Percentiles rank a stretch among this genome's conserved stretches.
Evolutionary conservation across 2,113 vertebrate species (phyloP).

Genomic region (Tachysurus fulvidraco): DNA sequence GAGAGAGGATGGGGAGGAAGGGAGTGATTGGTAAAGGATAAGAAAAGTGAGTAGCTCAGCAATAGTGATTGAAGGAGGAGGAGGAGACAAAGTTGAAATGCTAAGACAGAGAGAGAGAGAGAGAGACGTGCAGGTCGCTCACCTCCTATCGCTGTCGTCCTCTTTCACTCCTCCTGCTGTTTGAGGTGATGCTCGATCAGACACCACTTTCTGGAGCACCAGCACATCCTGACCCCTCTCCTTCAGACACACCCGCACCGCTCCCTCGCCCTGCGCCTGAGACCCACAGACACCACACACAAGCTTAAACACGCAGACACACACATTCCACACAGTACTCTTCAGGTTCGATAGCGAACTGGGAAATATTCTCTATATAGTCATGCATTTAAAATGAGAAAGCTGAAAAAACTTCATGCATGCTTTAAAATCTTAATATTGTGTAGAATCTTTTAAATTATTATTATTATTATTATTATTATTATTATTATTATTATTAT

Average conservation of each 20-base stretch:
- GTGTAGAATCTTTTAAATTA: no score
- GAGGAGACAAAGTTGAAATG: neutral
- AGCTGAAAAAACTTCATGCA: neutral
- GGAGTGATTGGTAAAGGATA: slow-evolving; percentile 17
- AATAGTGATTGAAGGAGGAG: slow-evolving; percentile 22
- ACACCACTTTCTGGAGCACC: slow-evolving; percentile 87
- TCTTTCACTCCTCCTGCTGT: slow-evolving; percentile 71
- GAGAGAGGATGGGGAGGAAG: slow-evolving; percentile 3
- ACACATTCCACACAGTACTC: neutral
- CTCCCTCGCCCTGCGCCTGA: slow-evolving; percentile 75
- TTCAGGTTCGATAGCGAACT: neutral
- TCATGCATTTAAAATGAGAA: no score
- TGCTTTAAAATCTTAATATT: neutral
- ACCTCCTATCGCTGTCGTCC: slow-evolving; percentile 75
- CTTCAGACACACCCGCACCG: slow-evolving; percentile 79
- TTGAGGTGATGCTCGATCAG: slow-evolving; percentile 81
- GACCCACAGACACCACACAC: neutral
- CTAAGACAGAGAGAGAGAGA: neutral
- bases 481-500: no score
- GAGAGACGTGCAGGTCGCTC: slow-evolving; percentile 33
- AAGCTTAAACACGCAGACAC: neutral
- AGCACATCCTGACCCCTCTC: slow-evolving; percentile 85
- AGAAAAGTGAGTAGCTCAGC: neutral
- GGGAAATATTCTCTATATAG: neutral
- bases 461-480: no score